phyloP scores from a whole-genome alignment of 2,888 invertebrate genomes.

The Mechanitis mazaeus region DNA sequence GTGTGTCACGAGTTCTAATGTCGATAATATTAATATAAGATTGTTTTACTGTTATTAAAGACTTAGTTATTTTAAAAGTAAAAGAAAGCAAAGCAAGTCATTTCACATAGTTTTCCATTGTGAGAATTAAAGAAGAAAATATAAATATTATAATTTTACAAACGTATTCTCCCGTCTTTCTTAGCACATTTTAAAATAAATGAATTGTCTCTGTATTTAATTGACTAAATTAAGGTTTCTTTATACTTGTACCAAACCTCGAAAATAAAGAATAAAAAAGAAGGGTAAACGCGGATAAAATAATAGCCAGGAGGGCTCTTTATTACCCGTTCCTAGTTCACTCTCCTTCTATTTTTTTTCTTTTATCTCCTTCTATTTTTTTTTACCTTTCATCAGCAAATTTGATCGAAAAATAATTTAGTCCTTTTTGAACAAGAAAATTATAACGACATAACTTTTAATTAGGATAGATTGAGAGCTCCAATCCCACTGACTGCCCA shows the following conservation, averaged over 20 bases:
- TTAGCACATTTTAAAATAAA: too few species aligned
- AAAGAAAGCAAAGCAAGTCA: too few species aligned
- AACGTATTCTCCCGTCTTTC: too few species aligned
- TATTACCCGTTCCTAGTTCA: slow-evolving; percentile 27
- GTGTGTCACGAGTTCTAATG: slow-evolving; percentile 7
- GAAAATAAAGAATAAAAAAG: slow-evolving; percentile 33
- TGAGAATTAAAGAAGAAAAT: too few species aligned
- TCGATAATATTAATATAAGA: background rate
- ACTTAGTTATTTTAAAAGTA: too few species aligned
- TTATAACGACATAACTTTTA: slow-evolving; percentile 15
- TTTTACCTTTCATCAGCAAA: slow-evolving; percentile 2
- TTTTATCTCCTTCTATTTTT: background rate
- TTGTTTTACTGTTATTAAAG: too few species aligned
- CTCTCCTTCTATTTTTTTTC: slow-evolving; percentile 35
- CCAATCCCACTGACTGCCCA: background rate
- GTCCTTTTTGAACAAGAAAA: slow-evolving; percentile 8
- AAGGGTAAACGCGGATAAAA: slow-evolving; percentile 39
- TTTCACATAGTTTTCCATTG: too few species aligned
- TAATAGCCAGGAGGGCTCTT: slow-evolving; percentile 36
- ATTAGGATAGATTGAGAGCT: slow-evolving; percentile 18
- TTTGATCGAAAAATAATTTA: slow-evolving; percentile 13
- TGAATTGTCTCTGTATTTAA: too few species aligned
- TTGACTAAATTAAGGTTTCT: background rate
- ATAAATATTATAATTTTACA: too few species aligned
- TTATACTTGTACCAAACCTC: slow-evolving; percentile 21